These are phyloP conservation scores for Ceratoteleas bidentatus DNA, from an alignment of 1,140 invertebrate genomes.

Conservation along the genomic window DNA sequence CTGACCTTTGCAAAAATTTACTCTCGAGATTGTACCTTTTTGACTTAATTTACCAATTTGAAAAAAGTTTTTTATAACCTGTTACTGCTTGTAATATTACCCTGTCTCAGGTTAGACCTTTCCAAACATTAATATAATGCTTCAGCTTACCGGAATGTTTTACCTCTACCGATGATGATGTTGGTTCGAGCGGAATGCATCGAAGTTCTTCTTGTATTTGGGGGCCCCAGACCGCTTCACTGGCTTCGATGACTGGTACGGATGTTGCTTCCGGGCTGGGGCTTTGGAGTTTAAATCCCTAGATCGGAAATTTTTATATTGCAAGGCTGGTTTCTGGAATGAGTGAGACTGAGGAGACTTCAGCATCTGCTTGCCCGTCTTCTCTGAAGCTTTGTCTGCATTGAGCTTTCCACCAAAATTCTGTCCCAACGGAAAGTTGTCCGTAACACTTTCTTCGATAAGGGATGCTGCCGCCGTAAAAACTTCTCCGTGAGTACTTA, in stretches of 20 bases:
- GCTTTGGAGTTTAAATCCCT: slow-evolving; percentile 14
- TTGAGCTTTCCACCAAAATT: slow-evolving; percentile 11
- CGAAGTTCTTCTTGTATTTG: too few species aligned
- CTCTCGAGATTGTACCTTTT: not conserved
- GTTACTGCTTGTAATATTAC: slow-evolving; percentile 7
- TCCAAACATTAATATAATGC: too few species aligned
- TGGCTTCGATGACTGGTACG: not conserved
- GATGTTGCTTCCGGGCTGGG: slow-evolving; percentile 7
- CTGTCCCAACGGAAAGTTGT: not conserved
- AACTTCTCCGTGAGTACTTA: slow-evolving; percentile 1
- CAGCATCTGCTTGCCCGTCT: slow-evolving; percentile 15
- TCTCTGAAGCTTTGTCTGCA: slow-evolving; percentile 16
- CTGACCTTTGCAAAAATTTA: slow-evolving; percentile 4
- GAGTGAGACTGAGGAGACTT: not conserved
- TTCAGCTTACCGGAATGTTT: too few species aligned
- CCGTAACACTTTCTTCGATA: slow-evolving; percentile 1
- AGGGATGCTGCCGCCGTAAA: not conserved
- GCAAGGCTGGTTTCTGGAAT: not conserved
- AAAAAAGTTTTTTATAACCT: slow-evolving; percentile 31
- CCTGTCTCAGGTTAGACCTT: too few species aligned
- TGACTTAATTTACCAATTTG: slow-evolving; percentile 1
- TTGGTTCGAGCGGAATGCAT: too few species aligned
- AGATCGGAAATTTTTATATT: not conserved
- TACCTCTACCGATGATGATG: too few species aligned
- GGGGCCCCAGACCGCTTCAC: not conserved